Base-by-base conservation (phyloP, 2,888 invertebrate genomes). In the Yponomeuta malinellus region DNA sequence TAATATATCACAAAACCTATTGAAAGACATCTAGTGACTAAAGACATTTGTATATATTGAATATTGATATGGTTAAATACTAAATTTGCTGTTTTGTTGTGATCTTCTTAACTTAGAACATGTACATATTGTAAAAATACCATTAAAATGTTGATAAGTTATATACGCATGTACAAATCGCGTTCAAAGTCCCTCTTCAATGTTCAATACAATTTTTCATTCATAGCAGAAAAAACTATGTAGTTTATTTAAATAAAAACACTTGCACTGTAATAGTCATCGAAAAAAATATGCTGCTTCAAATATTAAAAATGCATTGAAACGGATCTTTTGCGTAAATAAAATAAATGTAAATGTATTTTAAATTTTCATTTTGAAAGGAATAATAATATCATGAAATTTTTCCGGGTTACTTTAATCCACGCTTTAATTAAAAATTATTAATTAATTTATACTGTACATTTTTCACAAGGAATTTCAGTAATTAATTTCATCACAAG, bases 21-120 rank as follows among this genome's bases (percentile, higher is more conserved):
- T 64, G 74, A 74, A 74, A 74, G 74, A 74, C 74, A 74, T 59
- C 72, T 74, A 74, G 74, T 74, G 74, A 74, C 72, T 71, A 65
- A 72, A 72, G 70, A 71, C 70, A 69, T 71, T 43, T 74, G 73
- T 73, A 71, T 33, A 73, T 72, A 72, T 59, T 59, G 12, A 59
- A 15, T 59, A 59, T 59, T 73, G 63, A 31, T 43, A 23, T n/a
- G 71, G 69, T 69, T 70, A 37, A 63, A 52, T 63, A 12, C 3
- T 59, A 59, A 59, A 59, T 59, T 59, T 15, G 52, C 52, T 59
- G 12, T 59, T 59, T 59, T 15, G 12, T 59, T 59, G 52, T 59
- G 52, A 59, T 59, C 52, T 59, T 59, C 52, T 59, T 15, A 59
- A 15, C 1, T 23, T 59, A 59, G 0, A 43, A 43, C 43, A 59